A percentile compares a stretch with the other conserved stretches of the same genome.
phyloP scores from a whole-genome alignment of 2,888 invertebrate species.

The Eristalis arbustorum region DNA sequence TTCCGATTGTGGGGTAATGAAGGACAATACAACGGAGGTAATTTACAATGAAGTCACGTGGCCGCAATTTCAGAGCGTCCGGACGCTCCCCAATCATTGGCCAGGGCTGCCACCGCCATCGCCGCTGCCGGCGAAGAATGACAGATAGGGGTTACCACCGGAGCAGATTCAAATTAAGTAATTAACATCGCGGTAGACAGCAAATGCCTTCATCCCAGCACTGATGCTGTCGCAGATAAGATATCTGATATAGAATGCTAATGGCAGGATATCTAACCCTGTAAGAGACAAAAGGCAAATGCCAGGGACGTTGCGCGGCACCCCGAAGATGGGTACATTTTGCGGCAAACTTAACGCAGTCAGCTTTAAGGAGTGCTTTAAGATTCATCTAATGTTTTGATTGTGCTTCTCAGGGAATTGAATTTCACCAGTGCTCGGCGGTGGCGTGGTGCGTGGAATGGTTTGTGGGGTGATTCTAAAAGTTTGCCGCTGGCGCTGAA shows the following conservation, averaged over 20 bases:
- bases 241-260: constrained; percentile 50
- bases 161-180: constrained; percentile 77
- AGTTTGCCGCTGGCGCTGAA: constrained; percentile 52
- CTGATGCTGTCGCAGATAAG: constrained; percentile 66
- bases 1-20: constrained; percentile 54
- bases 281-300: constrained; percentile 38
- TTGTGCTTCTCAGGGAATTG: constrained; percentile 27
- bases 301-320: not conserved
- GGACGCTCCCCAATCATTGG: constrained; percentile 27
- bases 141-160: constrained; percentile 60
- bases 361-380: constrained; percentile 36
- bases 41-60: constrained; percentile 80
- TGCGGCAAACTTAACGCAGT: constrained; percentile 21
- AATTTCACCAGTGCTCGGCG: constrained; percentile 34
- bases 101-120: not conserved
- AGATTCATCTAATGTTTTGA: constrained; percentile 27
- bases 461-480: constrained; percentile 29
- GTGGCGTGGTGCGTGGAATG: constrained; percentile 3
- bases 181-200: constrained; percentile 73
- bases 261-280: constrained; percentile 60
- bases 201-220: constrained; percentile 44
- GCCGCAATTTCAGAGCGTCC: constrained; percentile 78
- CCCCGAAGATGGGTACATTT: constrained; percentile 23
- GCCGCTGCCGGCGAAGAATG: not conserved
- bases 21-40: constrained; percentile 71